phyloP scores from a whole-genome alignment of 2,797 vertebrate species.

The Peromyscus eremicus region DNA sequence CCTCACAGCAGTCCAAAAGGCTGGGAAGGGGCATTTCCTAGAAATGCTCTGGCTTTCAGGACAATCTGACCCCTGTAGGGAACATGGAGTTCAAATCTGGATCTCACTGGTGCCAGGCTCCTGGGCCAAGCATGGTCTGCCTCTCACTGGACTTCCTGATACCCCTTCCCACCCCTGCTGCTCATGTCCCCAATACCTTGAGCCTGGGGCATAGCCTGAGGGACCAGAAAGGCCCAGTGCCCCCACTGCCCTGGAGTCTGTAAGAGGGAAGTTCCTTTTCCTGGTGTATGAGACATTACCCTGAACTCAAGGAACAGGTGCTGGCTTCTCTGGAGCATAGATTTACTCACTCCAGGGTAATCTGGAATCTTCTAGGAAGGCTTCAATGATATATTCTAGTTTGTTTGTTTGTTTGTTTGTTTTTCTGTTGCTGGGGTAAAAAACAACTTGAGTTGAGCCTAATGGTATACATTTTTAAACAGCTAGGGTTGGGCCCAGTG shows the following conservation, averaged over 20 bases:
- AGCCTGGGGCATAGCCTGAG: neutral
- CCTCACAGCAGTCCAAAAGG: neutral
- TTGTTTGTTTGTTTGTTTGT: neutral
- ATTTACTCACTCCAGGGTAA: neutral
- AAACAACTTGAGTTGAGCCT: neutral
- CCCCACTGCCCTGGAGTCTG: neutral
- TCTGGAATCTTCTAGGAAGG: neutral
- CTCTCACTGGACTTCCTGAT: neutral
- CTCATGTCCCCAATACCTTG: too few species aligned
- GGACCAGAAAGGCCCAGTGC: too few species aligned
- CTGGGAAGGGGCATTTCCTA: neutral
- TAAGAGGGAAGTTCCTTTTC: neutral
- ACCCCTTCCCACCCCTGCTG: neutral
- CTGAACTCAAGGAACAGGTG: neutral
- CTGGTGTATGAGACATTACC: conserved; percentile 73
- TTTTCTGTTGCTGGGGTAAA: neutral
- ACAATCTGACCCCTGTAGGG: neutral
- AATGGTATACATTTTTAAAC: fast-evolving
- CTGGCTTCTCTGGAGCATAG: conserved; percentile 68
- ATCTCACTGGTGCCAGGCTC: neutral
- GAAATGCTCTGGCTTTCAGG: neutral
- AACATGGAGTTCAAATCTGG: neutral
- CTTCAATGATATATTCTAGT: neutral
- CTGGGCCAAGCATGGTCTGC: neutral
- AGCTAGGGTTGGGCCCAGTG: neutral